Evolutionary conservation across 2,888 invertebrate species (phyloP), one percentile per base, ranked within the genome.

Genomic region (Xanthia icteritia): DNA sequence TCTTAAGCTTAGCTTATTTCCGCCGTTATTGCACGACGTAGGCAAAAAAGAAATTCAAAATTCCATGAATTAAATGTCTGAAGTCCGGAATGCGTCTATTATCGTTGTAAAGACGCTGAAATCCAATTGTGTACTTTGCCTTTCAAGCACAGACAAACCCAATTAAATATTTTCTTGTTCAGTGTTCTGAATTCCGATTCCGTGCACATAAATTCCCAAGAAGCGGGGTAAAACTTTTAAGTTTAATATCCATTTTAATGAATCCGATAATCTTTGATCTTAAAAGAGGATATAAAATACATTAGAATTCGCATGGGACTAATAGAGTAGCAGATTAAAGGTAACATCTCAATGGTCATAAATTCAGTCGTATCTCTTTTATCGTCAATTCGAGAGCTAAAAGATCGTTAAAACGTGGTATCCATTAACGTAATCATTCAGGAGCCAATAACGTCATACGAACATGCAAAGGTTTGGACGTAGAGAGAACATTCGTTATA

Each of bases 401-500:
- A 92, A 91, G 93, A 93, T 94, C 95, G 93, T 96, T 95, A 95
- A 95, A 94, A 93, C 89, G 91, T 89, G 91, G 91, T 88, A 91
- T 94, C 95, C 95, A 96, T 96, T 96, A 96, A 92, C 91, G 94
- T 94, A 94, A 95, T 94, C 94, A 94, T 95, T 94, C 93, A 90
- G 94, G 90, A 94, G 94, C 92, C 91, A 92, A 94, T 95, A 94
- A 94, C 93, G 94, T 94, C 94, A 94, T 93, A 92, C 90, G 88
- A 91, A 92, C 94, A 95, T 94, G 94, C 94, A 91, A 94, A 93
- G 92, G 90, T 92, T 51, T 90, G 86, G 84, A 86, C 67, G 79
- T 79, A 71, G 85, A 88, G 86, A 88, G 86, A 88, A 88, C 85
- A 86, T 79, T 73, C 64, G 76, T 72, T 85, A 2, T 31, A 31